Percentiles rank a stretch among this genome's conserved stretches.
phyloP scores from a whole-genome alignment of 53 echinoderm and acorn worm species.

The Actinopyga echinites region DNA sequence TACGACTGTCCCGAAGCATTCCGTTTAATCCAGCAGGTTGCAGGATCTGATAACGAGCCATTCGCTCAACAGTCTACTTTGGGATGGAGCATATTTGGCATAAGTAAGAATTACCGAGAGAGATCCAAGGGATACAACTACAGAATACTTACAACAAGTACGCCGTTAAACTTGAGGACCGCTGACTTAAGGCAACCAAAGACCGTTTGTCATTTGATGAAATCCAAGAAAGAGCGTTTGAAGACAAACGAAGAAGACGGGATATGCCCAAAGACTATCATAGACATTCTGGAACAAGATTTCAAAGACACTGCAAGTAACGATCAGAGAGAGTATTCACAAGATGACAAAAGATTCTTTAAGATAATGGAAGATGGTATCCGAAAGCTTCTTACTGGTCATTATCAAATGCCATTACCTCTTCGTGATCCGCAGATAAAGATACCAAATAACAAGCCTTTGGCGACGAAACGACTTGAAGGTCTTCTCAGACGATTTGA shows the following conservation, averaged over 20 bases:
- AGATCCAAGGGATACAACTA: neutral
- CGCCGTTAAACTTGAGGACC: too few species aligned
- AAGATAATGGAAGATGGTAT: conserved; percentile 44
- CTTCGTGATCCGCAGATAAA: neutral
- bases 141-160: too few species aligned
- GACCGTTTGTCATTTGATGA: too few species aligned
- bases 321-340: conserved; percentile 30
- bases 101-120: neutral
- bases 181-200: too few species aligned
- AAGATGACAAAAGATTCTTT: conserved; percentile 56
- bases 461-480: conserved; percentile 8
- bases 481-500: conserved; percentile 24
- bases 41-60: conserved; percentile 23
- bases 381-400: conserved; percentile 6
- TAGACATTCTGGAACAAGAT: conserved; percentile 53
- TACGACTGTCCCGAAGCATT: conserved; percentile 48
- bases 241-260: conserved; percentile 35
- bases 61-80: conserved; percentile 39
- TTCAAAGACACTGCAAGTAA: conserved; percentile 21
- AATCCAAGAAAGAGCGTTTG: too few species aligned
- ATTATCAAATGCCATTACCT: conserved; percentile 49
- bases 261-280: conserved; percentile 44
- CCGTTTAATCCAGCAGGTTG: conserved; percentile 1
- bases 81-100: conserved; percentile 52
- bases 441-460: conserved; percentile 41